Evolutionary conservation across 2,797 vertebrate genomes (phyloP).

Genomic region (Margarornis squamiger): DNA sequence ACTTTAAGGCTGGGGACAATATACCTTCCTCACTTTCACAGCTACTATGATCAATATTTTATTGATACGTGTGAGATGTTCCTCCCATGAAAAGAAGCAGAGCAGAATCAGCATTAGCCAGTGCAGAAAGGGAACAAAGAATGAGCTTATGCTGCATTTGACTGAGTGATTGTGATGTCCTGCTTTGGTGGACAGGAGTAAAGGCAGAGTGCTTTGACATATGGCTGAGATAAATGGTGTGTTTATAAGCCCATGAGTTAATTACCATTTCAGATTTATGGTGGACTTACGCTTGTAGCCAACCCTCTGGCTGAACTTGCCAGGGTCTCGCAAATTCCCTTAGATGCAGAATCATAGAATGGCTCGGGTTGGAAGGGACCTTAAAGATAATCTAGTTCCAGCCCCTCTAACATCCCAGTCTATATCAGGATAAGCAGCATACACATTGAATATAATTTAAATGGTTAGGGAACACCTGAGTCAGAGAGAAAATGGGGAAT

Average conservation of each 20-base stretch:
- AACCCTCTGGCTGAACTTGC: not conserved
- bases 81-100: not conserved
- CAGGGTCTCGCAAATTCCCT: not conserved
- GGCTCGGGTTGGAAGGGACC: not conserved
- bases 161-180: not conserved
- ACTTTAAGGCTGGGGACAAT: not conserved
- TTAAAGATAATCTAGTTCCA: not conserved
- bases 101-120: not conserved
- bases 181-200: not conserved
- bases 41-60: not conserved
- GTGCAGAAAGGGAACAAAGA: not conserved
- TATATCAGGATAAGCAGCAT: not conserved
- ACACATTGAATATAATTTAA: not conserved
- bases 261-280: not conserved
- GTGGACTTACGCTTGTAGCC: not conserved
- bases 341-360: not conserved
- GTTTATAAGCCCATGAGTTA: not conserved
- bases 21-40: not conserved
- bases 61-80: not conserved
- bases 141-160: not conserved
- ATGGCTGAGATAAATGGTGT: not conserved
- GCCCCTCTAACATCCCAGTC: fast-evolving
- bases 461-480: not conserved
- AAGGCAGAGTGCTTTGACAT: not conserved
- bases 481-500: not conserved